Evolutionary conservation across 2,888 invertebrate genomes (phyloP), one percentile per base, ranked within the genome.

Genomic region (Dione vanillae): DNA sequence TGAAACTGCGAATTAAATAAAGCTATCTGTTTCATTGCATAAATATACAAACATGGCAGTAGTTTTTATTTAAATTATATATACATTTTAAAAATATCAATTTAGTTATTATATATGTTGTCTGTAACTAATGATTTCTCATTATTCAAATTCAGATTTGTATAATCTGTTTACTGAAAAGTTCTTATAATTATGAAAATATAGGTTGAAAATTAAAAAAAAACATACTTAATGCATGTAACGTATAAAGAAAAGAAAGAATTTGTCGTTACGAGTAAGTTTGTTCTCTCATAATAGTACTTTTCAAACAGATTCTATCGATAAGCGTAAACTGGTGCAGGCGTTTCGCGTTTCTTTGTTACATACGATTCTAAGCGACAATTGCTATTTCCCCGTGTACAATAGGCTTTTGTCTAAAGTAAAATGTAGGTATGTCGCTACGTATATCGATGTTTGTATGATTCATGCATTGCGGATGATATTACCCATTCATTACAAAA

Each of bases 351-450:
- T 86, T 85, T 84, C 85, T 87, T 88, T 87, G 86, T 87, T 86
- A 67, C 70, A 61, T 70, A 67, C 67, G 59, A 67, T 61, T 67
- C 73, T 67, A 69, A 67, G 66, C 73, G 73, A 70, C 70, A 70
- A 73, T 70, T 70, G 67, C 72, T 52, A 67, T 88, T 87, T 84
- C 80, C 81, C 82, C 76, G 82, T 85, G 83, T 81, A 87, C 87
- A 89, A 90, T 88, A 78, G 86, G 74, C 85, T 85, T 87, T 90
- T 89, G 87, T 88, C 83, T 86, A 83, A 80, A 76, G 78, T 78
- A 73, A 80, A 82, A 67, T 76, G 76, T 80, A 78, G 75, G 73
- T 78, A 74, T 75, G 74, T 71, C 75, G 56, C 16, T 56, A 54
- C 35, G n/a, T 75, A 74, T 76, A 73, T 66, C 66, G 66, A 27